phyloP scores from a whole-genome alignment of 92 coral and sea anemone species.

The Epizoanthus illoricatus region DNA sequence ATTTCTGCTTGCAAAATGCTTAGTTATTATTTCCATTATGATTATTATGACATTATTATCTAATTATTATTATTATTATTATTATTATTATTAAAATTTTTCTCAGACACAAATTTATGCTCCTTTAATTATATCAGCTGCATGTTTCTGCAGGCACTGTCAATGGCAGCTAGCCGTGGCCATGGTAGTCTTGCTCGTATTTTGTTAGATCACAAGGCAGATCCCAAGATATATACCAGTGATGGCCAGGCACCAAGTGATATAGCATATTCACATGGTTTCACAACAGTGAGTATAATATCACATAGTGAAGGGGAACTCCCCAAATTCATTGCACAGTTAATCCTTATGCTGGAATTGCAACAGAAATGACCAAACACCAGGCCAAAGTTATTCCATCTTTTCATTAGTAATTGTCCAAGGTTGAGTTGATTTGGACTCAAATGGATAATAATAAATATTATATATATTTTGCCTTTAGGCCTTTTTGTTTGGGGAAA shows the following conservation, averaged over 20 bases:
- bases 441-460: no score
- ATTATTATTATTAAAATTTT: background rate
- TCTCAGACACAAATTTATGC: background rate
- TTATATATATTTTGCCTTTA: no score
- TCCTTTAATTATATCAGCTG: background rate
- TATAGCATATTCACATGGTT: conserved; percentile 87
- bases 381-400: no score
- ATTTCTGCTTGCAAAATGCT: no score
- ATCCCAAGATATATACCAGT: conserved; percentile 72
- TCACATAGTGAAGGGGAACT: background rate
- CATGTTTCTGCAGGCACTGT: conserved; percentile 63
- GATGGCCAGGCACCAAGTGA: conserved; percentile 96
- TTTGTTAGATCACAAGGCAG: conserved; percentile 81
- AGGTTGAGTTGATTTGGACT: no score
- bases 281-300: conserved; percentile 62
- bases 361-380: no score
- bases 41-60: no score
- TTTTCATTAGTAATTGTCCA: no score
- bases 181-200: conserved; percentile 88
- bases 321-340: background rate
- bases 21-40: no score
- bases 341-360: no score
- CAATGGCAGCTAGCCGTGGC: conserved; percentile 93
- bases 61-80: no score
- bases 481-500: no score